These are phyloP conservation scores for Crypturellus tataupa DNA, from an alignment of 2,797 vertebrate species.

Conservation along the genomic window DNA sequence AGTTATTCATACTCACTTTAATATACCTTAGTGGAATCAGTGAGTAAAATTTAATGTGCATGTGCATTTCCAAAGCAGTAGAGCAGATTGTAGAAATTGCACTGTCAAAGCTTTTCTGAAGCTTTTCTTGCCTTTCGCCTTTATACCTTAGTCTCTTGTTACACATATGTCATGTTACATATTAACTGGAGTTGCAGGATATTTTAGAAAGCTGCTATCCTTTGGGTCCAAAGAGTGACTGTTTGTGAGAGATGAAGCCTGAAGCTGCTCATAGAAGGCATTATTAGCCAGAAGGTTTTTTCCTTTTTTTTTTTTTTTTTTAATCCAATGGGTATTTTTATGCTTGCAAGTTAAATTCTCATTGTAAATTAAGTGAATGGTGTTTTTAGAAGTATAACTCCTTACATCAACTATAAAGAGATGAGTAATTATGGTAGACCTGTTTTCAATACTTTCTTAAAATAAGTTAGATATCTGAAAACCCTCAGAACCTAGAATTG, in stretches of 20 bases:
- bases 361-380: background rate
- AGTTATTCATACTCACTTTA: background rate
- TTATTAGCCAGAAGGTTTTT: background rate
- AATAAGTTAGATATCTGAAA: background rate
- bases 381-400: background rate
- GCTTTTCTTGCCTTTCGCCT: conserved; percentile 10
- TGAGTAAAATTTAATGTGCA: conserved; percentile 11
- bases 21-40: background rate
- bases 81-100: conserved; percentile 1
- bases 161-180: conserved; percentile 5
- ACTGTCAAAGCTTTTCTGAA: conserved; percentile 13
- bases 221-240: background rate
- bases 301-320: background rate
- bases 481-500: background rate
- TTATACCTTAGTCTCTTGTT: conserved; percentile 1
- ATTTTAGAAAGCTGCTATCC: background rate
- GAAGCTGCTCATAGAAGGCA: background rate
- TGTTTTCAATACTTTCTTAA: background rate
- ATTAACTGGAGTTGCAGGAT: background rate
- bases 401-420: background rate
- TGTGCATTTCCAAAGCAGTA: background rate
- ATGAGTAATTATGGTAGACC: background rate
- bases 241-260: background rate
- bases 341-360: background rate
- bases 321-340: background rate